Evolutionary conservation across 1,140 invertebrate species (phyloP).

Genomic region (Popillia japonica): DNA sequence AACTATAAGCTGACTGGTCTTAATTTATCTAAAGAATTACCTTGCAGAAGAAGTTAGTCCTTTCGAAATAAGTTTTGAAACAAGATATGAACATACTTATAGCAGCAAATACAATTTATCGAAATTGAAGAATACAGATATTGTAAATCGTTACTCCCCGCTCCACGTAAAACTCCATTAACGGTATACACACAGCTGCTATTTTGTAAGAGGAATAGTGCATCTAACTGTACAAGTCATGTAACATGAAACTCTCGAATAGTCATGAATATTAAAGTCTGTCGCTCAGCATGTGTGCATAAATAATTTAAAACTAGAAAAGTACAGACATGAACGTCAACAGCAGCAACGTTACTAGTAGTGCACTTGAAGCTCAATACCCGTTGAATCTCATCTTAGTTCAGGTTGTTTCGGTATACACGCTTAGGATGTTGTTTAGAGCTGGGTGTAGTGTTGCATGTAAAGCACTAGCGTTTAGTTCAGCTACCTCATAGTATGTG

Average conservation of each 20-base stretch:
- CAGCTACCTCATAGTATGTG: background rate
- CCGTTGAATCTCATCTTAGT: background rate
- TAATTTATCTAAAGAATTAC: too few relatives aligned
- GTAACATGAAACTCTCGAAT: background rate
- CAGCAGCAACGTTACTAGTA: background rate
- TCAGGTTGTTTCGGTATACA: background rate
- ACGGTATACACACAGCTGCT: background rate
- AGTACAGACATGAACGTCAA: background rate
- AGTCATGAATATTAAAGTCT: conserved; percentile 13
- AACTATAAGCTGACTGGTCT: too few relatives aligned
- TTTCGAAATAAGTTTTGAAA: too few relatives aligned
- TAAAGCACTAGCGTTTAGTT: background rate
- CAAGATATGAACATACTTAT: too few relatives aligned
- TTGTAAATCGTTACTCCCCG: background rate
- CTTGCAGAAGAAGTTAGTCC: too few relatives aligned
- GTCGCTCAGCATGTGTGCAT: background rate
- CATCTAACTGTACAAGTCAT: background rate
- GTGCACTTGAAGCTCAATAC: background rate
- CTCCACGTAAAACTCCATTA: background rate
- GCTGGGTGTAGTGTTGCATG: background rate
- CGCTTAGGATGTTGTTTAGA: background rate
- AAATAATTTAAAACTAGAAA: conserved; percentile 20
- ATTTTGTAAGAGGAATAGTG: background rate
- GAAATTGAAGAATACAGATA: too few relatives aligned
- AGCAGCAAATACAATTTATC: too few relatives aligned